Percentiles rank a stretch among this genome's conserved stretches.
These are phyloP conservation scores for Agraylea sexmaculata DNA, from an alignment of 1,140 invertebrate species.

Conservation along the genomic window DNA sequence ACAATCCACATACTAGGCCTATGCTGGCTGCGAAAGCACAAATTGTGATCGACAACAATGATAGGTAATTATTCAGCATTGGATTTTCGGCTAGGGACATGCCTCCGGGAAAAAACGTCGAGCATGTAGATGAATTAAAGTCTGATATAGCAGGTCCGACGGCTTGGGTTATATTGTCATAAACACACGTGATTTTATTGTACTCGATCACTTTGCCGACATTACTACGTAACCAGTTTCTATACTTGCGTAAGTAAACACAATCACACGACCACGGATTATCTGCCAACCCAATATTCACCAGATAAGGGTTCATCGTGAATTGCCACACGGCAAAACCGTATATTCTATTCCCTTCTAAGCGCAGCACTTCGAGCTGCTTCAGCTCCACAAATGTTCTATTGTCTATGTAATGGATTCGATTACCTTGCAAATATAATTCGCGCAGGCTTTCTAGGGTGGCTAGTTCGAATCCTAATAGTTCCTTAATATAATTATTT, in stretches of 20 bases:
- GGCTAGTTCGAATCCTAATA: slow-evolving; percentile 75
- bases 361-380: slow-evolving; percentile 67
- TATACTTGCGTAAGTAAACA: slow-evolving; percentile 62
- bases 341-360: slow-evolving; percentile 74
- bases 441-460: slow-evolving; percentile 68
- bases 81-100: slow-evolving; percentile 59
- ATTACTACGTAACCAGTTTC: slow-evolving; percentile 63
- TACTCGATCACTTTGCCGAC: slow-evolving; percentile 62
- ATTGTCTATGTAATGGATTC: slow-evolving; percentile 72
- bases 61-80: slow-evolving; percentile 68
- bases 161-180: slow-evolving; percentile 51
- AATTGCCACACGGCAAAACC: slow-evolving; percentile 70
- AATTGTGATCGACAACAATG: slow-evolving; percentile 60
- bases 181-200: slow-evolving; percentile 52
- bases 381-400: slow-evolving; percentile 70
- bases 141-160: slow-evolving; percentile 48
- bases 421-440: slow-evolving; percentile 79
- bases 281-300: slow-evolving; percentile 63
- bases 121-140: slow-evolving; percentile 57
- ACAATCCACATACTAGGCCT: slow-evolving; percentile 56
- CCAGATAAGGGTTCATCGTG: slow-evolving; percentile 60
- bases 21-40: slow-evolving; percentile 60
- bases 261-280: slow-evolving; percentile 90
- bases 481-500: slow-evolving; percentile 66
- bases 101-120: slow-evolving; percentile 49